Percentiles rank a stretch among this genome's conserved stretches.
Evolutionary conservation across 2,797 vertebrate species (phyloP).

Genomic region (Epinephelus malabaricus): DNA sequence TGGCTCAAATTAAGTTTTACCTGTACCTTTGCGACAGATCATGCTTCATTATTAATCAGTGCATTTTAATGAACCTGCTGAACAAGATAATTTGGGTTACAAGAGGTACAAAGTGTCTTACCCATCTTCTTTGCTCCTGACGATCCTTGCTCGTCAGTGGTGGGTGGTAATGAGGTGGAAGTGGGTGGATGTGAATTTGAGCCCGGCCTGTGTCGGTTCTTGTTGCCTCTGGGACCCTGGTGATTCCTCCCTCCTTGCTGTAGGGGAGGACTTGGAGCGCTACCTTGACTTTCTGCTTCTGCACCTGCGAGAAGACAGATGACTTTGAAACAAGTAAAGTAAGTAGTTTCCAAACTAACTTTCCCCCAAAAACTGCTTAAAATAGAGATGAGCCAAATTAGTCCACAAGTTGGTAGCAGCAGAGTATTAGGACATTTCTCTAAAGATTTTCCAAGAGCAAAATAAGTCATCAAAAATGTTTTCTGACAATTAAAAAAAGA

Average conservation of each 20-base stretch:
- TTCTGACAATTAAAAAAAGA: background rate
- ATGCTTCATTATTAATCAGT: background rate
- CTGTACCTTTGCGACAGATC: too few relatives aligned
- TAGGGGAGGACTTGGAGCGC: constrained; percentile 69
- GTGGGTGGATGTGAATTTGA: constrained; percentile 66
- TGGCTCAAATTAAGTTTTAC: background rate
- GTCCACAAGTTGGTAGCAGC: background rate
- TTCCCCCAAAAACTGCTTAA: background rate
- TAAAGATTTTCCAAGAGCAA: background rate
- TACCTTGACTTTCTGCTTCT: constrained; percentile 77
- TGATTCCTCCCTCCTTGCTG: constrained; percentile 76
- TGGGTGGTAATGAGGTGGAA: constrained; percentile 40
- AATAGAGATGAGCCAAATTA: background rate
- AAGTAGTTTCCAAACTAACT: background rate
- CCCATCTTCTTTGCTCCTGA: constrained; percentile 83
- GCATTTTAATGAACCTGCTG: background rate
- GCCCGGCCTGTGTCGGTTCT: constrained; percentile 71
- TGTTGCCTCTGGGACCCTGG: constrained; percentile 77
- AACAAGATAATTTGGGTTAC: background rate
- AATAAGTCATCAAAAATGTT: background rate
- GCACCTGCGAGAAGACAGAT: constrained; percentile 68
- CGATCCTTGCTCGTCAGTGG: constrained; percentile 69
- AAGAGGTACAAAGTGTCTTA: constrained; percentile 47
- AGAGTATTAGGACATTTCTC: background rate
- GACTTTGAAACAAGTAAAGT: background rate